These are phyloP conservation scores for Himalopsyche phryganea DNA, from an alignment of 1,140 invertebrate species.

Conservation along the genomic window DNA sequence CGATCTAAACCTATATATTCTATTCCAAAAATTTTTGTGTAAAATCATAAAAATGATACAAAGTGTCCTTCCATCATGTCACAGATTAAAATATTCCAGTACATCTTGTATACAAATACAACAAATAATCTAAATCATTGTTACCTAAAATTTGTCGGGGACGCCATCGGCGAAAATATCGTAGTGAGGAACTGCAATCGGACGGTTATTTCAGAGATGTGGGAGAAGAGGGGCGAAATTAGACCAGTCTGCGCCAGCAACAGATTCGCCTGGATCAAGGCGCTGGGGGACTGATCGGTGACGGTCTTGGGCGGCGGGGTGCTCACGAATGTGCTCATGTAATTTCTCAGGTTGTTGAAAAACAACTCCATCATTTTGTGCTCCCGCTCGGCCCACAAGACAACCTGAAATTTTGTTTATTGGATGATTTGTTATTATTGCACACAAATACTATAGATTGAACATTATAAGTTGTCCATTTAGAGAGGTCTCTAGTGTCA, in stretches of 20 bases:
- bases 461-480: too few species aligned
- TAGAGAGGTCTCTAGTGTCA: too few species aligned
- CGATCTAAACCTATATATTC: too few species aligned
- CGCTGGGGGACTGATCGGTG: slow-evolving; percentile 28
- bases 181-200: slow-evolving; percentile 87
- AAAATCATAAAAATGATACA: too few species aligned
- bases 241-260: slow-evolving; percentile 32
- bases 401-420: slow-evolving; percentile 50
- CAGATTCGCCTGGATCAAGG: slow-evolving; percentile 36
- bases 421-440: too few species aligned
- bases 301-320: slow-evolving; percentile 38
- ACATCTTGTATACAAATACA: too few species aligned
- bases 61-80: too few species aligned
- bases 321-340: slow-evolving; percentile 45
- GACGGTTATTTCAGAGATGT: slow-evolving; percentile 87
- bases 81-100: too few species aligned
- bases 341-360: slow-evolving; percentile 78
- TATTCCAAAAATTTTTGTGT: too few species aligned
- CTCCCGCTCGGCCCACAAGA: slow-evolving; percentile 85
- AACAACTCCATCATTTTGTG: slow-evolving; percentile 90
- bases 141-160: slow-evolving; percentile 80
- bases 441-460: too few species aligned
- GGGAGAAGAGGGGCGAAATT: slow-evolving; percentile 63
- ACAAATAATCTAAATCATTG: too few species aligned
- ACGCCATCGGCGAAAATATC: slow-evolving; percentile 85